phyloP scores from a whole-genome alignment of 2,888 invertebrate genomes.

The Salpingus planirostris region DNA sequence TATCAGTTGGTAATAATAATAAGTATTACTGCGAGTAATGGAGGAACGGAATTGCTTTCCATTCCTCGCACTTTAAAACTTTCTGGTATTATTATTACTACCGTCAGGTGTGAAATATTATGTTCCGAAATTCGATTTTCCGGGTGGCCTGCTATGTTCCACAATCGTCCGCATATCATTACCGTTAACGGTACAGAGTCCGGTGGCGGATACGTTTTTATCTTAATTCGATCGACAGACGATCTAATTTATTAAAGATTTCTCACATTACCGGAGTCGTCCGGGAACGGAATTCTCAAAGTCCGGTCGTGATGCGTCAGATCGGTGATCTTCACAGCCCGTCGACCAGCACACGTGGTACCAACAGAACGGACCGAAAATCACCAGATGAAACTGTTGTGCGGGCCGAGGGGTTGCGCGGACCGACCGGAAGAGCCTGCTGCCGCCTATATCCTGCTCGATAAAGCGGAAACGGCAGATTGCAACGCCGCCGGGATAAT shows the following conservation, averaged over 20 bases:
- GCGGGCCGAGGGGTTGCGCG: slow-evolving; percentile 20
- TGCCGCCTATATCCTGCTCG: slow-evolving; percentile 39
- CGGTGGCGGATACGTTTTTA: slow-evolving; percentile 2
- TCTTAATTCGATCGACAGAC: slow-evolving; percentile 24
- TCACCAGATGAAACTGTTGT: no score
- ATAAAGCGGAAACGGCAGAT: slow-evolving; percentile 39
- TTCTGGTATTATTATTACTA: no score
- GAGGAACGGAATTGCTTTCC: no score
- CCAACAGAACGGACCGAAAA: neutral
- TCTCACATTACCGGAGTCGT: slow-evolving; percentile 26
- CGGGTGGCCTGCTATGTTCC: no score
- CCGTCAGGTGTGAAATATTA: no score
- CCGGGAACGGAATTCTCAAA: slow-evolving; percentile 10
- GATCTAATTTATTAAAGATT: slow-evolving; percentile 26
- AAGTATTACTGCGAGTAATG: no score
- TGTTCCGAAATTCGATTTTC: no score
- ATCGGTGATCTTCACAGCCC: slow-evolving; percentile 19
- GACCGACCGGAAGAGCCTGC: slow-evolving; percentile 34
- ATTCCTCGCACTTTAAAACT: no score
- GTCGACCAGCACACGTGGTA: neutral
- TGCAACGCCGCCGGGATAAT: slow-evolving; percentile 23
- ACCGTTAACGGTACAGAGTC: no score
- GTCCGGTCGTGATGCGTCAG: slow-evolving; percentile 22
- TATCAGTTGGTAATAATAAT: no score
- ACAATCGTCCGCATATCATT: no score